phyloP scores from a whole-genome alignment of 1,140 invertebrate genomes.

The Drosophila bifasciata region DNA sequence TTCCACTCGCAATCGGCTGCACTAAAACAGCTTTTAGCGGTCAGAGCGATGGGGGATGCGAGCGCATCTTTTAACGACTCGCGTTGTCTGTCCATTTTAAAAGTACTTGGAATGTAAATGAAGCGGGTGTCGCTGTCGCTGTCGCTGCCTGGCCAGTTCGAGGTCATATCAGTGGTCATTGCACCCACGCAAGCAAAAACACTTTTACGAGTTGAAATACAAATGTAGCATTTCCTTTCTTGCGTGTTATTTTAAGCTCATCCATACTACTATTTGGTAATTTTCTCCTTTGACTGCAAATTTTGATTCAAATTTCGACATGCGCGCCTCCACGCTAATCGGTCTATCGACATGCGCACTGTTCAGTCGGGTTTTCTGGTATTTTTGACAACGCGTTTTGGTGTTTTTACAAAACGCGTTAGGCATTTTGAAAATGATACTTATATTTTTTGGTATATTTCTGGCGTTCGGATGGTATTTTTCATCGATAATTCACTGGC shows the following conservation, averaged over 20 bases:
- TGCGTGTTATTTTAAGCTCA: conserved; percentile 1
- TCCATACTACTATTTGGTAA: neutral
- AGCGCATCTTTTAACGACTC: conserved; percentile 69
- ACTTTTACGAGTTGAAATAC: conserved; percentile 15
- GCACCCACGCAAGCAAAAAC: conserved; percentile 44
- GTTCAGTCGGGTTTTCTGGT: neutral
- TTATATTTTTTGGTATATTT: too few relatives aligned
- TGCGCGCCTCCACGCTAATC: neutral
- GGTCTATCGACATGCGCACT: conserved; percentile 39
- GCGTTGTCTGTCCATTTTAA: conserved; percentile 61
- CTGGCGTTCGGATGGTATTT: too few relatives aligned
- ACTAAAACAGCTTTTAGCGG: conserved; percentile 10
- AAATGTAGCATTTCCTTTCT: conserved; percentile 20
- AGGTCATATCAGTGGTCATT: conserved; percentile 66
- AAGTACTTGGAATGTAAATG: conserved; percentile 80
- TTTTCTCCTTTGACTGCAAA: neutral
- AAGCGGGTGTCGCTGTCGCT: conserved; percentile 62
- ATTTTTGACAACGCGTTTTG: neutral
- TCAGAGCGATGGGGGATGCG: conserved; percentile 41
- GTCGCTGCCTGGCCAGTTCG: conserved; percentile 40
- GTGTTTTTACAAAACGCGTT: neutral
- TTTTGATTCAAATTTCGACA: neutral
- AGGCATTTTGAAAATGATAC: too few relatives aligned
- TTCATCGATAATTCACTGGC: too few relatives aligned
- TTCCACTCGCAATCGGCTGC: conserved; percentile 30